Evolutionary conservation across 2,113 vertebrate species (phyloP), one percentile per base, ranked within the genome.

Genomic region (Syngnathoides biaculeatus): DNA sequence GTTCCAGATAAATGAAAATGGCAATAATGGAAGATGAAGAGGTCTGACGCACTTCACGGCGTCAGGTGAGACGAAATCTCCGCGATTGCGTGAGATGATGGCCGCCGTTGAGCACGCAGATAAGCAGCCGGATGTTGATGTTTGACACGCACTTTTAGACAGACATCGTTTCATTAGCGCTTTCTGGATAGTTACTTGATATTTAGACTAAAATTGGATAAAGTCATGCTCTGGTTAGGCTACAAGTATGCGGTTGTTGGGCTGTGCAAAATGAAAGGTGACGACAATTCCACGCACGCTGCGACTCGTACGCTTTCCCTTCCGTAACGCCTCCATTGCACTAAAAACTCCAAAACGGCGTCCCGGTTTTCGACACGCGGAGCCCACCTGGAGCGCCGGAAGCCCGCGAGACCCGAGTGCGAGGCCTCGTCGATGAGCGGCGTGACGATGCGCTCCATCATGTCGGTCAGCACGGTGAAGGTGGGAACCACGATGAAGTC

Each of bases 401-500:
- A 94, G 52, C 93, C 93, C 0, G 93, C 73, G 7, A 93, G 87
- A 53, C 89, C 91, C 4, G 94, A 88, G 65, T 91, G 92, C 35
- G 96, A 90, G 8, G 93, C 92, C 86, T 99, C 96, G 7, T 98
- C 94, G 0, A 96, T 93, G 43, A 99, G 91, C 0, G 96, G 96
- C 8, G 93, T 96, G 86, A 99, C 92, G 70, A 98, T 97, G 66
- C 95, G 95, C 75, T 99, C 97, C 0, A 94, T 95, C 95, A 98
- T 98, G 87, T 99, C 97, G 0, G 95, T 95, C 84, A 99, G 91
- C 81, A 99, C 95, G 64, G 95, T 96, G 88, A 99, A 98, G 39
- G 97, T 99, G 74, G 97, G 97, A 59, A 98, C 94, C 90, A 99
- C 97, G 0, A 98, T 99, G 86, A 97, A 99, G 86, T 99, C 97